Evolutionary conservation across 2,797 vertebrate genomes (phyloP), one percentile per base, ranked within the genome.

Genomic region (Pelobates cultripes): DNA sequence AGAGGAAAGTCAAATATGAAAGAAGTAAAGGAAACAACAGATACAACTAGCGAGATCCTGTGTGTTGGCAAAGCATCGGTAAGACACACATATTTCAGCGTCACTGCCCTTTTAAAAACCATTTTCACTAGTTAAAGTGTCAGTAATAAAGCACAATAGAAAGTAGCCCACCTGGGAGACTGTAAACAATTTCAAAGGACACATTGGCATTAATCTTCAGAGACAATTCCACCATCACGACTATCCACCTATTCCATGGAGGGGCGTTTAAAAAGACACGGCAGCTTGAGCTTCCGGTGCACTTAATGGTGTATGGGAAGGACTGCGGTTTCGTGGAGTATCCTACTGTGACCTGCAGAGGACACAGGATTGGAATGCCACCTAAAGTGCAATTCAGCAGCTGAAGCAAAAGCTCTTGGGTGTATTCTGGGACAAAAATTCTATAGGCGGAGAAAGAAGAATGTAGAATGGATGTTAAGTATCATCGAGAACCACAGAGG

Each of bases 211-310:
- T 94, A 55, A 89, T 80, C 17, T 86, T 9, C 0, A 84, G 85
- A 0, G 88, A 88, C 85, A 87, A 96, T 87, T 96, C 95, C 76
- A 95, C 93, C 0, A 90, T 89, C 83, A 99, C 88, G 15, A 90
- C 93, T 70, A 99, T 82, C 98, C 98, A 99, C 75, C 88, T 90
- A 86, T 94, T 93, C 98, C 97, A 99, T 0, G 97, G 97, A 0
- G 96, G 97, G 0, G 91, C 92, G 0, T 85, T 78, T 3, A 99
- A 89, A 13, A 88, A 74, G 0, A 94, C 85, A 15, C 86, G 90
- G 89, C 97, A 99, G 81, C 74, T 78, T 0, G 75, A 3, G 0
- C 12, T 87, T 72, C 90, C 89, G 0, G 86, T 86, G 87, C 97
- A 99, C 87, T 93, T 95, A 63, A 94, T 63, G 0, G 87, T 92